Conservation (phyloP, 2,888 invertebrate species). For the Pelosia muscerda region DNA sequence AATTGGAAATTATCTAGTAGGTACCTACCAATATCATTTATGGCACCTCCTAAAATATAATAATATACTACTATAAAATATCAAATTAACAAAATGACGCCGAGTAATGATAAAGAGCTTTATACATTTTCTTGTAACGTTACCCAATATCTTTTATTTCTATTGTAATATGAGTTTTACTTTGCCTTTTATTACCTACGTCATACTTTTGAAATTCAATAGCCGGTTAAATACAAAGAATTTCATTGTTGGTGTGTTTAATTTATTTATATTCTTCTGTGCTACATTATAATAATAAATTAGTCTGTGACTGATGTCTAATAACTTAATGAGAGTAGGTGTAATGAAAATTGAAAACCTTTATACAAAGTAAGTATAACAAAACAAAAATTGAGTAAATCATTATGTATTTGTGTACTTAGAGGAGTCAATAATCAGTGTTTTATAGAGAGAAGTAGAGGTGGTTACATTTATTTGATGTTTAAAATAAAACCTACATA, state of each 20-base stretch:
- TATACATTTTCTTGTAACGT: conserved; percentile 44
- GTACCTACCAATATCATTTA: conserved; percentile 36
- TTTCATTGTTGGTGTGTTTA: conserved; percentile 51
- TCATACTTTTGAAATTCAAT: conserved; percentile 63
- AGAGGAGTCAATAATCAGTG: too few relatives aligned
- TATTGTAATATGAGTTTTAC: conserved; percentile 60
- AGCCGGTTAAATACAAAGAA: conserved; percentile 59
- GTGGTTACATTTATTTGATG: too few relatives aligned
- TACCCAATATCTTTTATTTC: conserved; percentile 53
- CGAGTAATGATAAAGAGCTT: conserved; percentile 30
- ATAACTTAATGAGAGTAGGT: not conserved
- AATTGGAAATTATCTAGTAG: conserved; percentile 26
- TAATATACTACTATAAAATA: conserved; percentile 4
- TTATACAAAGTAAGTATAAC: not conserved
- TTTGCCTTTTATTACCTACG: conserved; percentile 54
- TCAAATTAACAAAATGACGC: conserved; percentile 28
- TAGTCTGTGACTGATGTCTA: not conserved
- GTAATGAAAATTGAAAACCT: not conserved
- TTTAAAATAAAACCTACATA: too few relatives aligned
- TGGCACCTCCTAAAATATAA: conserved; percentile 10
- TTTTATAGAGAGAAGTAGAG: too few relatives aligned
- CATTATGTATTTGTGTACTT: too few relatives aligned
- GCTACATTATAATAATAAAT: not conserved
- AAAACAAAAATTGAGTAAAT: not conserved
- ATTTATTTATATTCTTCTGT: conserved; percentile 20